Evolutionary conservation across 2,113 vertebrate genomes (phyloP).

Genomic region (Gymnarchus niloticus): DNA sequence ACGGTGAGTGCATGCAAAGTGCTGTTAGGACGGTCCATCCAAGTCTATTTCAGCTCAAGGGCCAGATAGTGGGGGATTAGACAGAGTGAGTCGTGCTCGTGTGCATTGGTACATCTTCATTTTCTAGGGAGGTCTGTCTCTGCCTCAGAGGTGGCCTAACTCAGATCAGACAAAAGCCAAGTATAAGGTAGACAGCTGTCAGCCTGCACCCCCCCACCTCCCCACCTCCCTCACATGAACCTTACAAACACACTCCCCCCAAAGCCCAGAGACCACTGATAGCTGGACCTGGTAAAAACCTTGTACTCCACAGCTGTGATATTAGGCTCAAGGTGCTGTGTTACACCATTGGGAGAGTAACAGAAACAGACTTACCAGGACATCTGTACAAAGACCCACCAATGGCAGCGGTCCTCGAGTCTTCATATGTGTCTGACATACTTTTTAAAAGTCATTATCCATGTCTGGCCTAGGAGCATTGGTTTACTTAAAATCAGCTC

Average conservation of each 20-base stretch:
- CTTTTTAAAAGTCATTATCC: not conserved
- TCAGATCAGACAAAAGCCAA: not conserved
- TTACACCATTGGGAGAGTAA: not conserved
- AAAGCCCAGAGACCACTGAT: not conserved
- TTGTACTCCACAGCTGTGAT: not conserved
- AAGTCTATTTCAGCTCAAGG: not conserved
- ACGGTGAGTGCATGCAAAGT: not conserved
- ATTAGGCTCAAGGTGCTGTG: not conserved
- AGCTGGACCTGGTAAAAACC: not conserved
- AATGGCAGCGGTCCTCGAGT: not conserved
- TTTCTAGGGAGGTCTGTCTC: not conserved
- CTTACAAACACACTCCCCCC: not conserved
- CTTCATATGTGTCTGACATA: not conserved
- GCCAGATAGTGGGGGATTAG: not conserved
- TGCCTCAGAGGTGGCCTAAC: not conserved
- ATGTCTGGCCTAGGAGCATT: not conserved
- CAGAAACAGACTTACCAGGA: not conserved
- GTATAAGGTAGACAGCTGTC: not conserved
- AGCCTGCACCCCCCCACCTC: not conserved
- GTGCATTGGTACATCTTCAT: not conserved
- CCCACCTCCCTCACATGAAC: not conserved
- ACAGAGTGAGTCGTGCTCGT: not conserved
- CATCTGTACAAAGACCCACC: not conserved
- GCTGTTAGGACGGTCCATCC: not conserved
- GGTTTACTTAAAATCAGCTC: not conserved